Evolutionary conservation across 2,113 vertebrate genomes (phyloP).

Genomic region (Phrynosoma platyrhinos): DNA sequence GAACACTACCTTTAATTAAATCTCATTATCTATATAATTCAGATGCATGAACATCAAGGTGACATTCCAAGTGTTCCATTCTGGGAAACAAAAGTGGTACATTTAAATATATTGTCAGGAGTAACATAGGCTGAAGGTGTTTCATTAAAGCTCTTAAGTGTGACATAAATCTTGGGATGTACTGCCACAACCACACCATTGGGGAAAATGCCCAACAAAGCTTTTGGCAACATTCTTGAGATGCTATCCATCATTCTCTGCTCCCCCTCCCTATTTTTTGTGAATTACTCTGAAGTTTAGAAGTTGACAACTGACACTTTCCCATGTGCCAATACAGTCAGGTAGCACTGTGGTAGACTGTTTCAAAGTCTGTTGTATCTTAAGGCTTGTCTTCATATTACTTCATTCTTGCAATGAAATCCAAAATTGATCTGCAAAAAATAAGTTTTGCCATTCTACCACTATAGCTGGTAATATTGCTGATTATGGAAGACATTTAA

Average conservation of each 20-base stretch:
- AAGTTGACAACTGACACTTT: neutral
- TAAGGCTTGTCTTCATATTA: neutral
- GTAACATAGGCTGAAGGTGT: neutral
- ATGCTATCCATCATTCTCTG: neutral
- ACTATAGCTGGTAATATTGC: neutral
- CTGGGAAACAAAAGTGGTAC: neutral
- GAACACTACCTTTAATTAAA: neutral
- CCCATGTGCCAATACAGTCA: neutral
- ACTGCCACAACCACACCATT: neutral
- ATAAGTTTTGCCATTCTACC: neutral
- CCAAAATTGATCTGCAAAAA: neutral
- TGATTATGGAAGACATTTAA: neutral
- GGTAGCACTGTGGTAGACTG: neutral
- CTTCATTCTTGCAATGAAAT: neutral
- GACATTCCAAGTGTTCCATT: neutral
- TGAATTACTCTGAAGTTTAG: neutral
- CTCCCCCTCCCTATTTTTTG: neutral
- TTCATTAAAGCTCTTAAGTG: neutral
- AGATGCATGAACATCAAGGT: neutral
- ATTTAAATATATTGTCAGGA: neutral
- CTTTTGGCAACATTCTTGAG: neutral
- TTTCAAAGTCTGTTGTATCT: neutral
- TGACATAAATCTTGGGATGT: neutral
- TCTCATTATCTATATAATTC: neutral
- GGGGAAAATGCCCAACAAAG: neutral